Conservation (phyloP, 2,888 invertebrate genomes). For the Hylaea fasciaria region DNA sequence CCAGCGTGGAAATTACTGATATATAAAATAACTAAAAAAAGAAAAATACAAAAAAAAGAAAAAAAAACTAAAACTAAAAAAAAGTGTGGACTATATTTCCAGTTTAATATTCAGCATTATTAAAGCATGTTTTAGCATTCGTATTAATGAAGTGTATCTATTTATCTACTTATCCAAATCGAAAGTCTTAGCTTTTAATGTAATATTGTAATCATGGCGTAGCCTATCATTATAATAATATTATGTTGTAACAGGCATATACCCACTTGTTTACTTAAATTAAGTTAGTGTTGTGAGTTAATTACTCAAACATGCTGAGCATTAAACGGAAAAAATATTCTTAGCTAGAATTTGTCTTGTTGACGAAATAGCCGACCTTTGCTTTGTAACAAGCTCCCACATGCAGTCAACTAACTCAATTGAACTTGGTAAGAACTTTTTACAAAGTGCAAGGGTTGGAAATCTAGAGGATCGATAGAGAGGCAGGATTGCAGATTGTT, state of each 20-base stretch:
- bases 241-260: slow-evolving; percentile 63
- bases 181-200: slow-evolving; percentile 79
- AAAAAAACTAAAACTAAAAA: slow-evolving; percentile 62
- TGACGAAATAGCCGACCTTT: slow-evolving; percentile 82
- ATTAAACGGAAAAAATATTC: slow-evolving; percentile 83
- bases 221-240: slow-evolving; percentile 64
- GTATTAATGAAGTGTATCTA: slow-evolving; percentile 66
- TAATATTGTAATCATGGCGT: slow-evolving; percentile 69
- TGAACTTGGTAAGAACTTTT: slow-evolving; percentile 64
- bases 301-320: slow-evolving; percentile 79
- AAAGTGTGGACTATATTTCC: slow-evolving; percentile 82
- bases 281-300: slow-evolving; percentile 73
- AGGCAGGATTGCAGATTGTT: slow-evolving; percentile 71
- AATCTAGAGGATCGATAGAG: slow-evolving; percentile 66
- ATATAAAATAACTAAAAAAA: slow-evolving; percentile 63
- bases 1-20: slow-evolving; percentile 86
- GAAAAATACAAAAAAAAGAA: slow-evolving; percentile 61
- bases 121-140: slow-evolving; percentile 81
- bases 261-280: slow-evolving; percentile 55
- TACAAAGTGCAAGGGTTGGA: slow-evolving; percentile 80
- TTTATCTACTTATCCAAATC: slow-evolving; percentile 69
- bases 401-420: slow-evolving; percentile 59
- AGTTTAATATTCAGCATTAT: slow-evolving; percentile 85
- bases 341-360: slow-evolving; percentile 81
- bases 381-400: slow-evolving; percentile 78